Conservation (phyloP, 1,140 invertebrate species). For the Cryptotermes secundus region DNA sequence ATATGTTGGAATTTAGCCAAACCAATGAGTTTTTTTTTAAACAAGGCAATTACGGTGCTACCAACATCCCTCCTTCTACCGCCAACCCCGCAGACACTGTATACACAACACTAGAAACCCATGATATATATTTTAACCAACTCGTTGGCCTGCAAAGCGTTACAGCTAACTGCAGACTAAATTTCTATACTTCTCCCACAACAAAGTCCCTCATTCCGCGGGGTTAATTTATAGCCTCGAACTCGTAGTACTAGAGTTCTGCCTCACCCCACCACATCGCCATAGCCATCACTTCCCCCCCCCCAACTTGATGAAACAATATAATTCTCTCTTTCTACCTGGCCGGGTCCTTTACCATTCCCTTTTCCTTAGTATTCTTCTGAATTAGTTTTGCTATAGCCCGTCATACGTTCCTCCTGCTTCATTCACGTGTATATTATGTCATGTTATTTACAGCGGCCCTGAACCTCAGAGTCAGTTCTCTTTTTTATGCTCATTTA, state of each 20-base stretch:
- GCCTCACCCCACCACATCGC: neutral
- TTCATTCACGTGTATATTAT: too few relatives aligned
- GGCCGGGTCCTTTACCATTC: neutral
- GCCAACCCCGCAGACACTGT: neutral
- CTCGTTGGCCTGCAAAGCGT: neutral
- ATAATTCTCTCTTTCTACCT: neutral
- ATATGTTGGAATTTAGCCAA: slow-evolving; percentile 12
- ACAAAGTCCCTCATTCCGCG: neutral
- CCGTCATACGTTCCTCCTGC: too few relatives aligned
- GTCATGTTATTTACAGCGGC: too few relatives aligned
- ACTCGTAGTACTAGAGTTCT: neutral
- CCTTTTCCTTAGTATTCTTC: too few relatives aligned
- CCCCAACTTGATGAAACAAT: neutral
- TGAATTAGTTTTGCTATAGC: too few relatives aligned
- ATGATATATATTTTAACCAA: neutral
- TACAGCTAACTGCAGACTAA: neutral
- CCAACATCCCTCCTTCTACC: neutral
- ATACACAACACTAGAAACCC: neutral
- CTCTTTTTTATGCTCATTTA: too few relatives aligned
- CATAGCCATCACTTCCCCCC: neutral
- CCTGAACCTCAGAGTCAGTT: too few relatives aligned
- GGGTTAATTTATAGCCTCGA: neutral
- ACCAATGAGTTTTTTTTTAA: neutral
- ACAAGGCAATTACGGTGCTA: slow-evolving; percentile 1
- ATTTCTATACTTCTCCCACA: neutral